Evolutionary conservation across 35 echinoderm and acorn worm genomes (phyloP), one percentile per base, ranked within the genome.

Genomic region (Eucidaris tribuloides): DNA sequence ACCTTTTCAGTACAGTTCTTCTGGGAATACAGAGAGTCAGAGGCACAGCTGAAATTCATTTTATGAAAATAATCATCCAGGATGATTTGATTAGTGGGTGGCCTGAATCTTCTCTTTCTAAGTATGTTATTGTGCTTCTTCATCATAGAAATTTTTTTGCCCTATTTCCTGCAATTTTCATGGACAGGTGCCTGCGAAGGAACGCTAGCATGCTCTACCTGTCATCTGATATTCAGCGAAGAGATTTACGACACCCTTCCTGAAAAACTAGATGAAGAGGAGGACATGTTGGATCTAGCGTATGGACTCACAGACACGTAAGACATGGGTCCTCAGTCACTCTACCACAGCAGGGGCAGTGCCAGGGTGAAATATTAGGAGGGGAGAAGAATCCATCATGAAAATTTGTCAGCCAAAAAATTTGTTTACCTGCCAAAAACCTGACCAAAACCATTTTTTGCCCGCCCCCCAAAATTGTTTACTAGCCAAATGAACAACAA

Each of bases 161-260:
- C n/a, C n/a, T n/a, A n/a, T n/a, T n/a, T n/a, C n/a, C n/a, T n/a
- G n/a, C n/a, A 32, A 55, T 64, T 44, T 41, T 85, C 18, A 36
- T 54, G 39, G 45, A 41, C 63, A 97, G 94, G 94, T 93, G 94
- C 94, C 32, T 97, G 94, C 83, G 94, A 97, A 90, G 94, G 94
- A 23, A 97, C 94, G 14, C 70, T 97, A 86, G 90, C 94, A 14
- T 97, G 94, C 42, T 97, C 94, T 38, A 97, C 94, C 1, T 97
- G 94, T 76, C 94, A 97, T 54, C 77, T 97, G 3, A 82, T 97
- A 37, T 93, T 97, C 50, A 77, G 82, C 52, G 71, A 97, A 52
- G 58, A 85, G 17, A 49, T 78, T 2, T 96, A 79, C 76, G 79
- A 96, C 34, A 70, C 38, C 31, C 63, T 96, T 46, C 89, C 88